Evolutionary conservation across 1,140 invertebrate genomes (phyloP).

Genomic region (Belonocnema kinseyi): DNA sequence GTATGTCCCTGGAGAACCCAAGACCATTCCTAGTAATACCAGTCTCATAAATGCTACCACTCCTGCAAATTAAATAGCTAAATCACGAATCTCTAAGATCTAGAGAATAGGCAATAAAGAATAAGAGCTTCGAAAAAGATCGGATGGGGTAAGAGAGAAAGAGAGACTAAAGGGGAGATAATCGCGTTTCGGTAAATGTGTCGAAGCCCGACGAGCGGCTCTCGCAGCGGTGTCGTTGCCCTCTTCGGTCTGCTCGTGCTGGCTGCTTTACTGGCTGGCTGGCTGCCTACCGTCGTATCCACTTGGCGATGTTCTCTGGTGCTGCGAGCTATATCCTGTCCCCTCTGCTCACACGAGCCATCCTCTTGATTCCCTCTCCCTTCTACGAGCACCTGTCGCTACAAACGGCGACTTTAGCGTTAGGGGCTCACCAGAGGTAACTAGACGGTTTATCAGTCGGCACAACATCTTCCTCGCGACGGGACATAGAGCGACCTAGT

Average conservation of each 20-base stretch:
- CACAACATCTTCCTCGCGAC: constrained; percentile 73
- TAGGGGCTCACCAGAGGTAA: constrained; percentile 70
- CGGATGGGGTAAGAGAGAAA: constrained; percentile 45
- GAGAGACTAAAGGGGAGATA: constrained; percentile 46
- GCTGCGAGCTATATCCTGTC: constrained; percentile 58
- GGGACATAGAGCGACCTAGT: constrained; percentile 40
- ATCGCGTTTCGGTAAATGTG: constrained; percentile 68
- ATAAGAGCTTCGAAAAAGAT: not conserved
- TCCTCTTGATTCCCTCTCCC: constrained; percentile 68
- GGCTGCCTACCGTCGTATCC: constrained; percentile 35
- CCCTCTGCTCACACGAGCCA: constrained; percentile 58
- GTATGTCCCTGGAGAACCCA: too few species aligned
- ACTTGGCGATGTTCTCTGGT: constrained; percentile 51
- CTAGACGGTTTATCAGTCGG: constrained; percentile 74
- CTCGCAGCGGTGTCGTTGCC: constrained; percentile 55
- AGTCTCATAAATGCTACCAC: too few species aligned
- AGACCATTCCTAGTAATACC: too few species aligned
- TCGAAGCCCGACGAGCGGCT: constrained; percentile 58
- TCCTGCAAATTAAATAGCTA: not conserved
- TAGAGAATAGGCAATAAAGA: not conserved
- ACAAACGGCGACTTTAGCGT: constrained; percentile 62
- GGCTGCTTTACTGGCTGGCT: constrained; percentile 43
- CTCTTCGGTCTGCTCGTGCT: constrained; percentile 45
- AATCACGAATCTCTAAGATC: not conserved
- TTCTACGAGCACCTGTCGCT: constrained; percentile 70